Evolutionary conservation across 2,797 vertebrate species (phyloP).

Genomic region (Pelodytes ibericus): DNA sequence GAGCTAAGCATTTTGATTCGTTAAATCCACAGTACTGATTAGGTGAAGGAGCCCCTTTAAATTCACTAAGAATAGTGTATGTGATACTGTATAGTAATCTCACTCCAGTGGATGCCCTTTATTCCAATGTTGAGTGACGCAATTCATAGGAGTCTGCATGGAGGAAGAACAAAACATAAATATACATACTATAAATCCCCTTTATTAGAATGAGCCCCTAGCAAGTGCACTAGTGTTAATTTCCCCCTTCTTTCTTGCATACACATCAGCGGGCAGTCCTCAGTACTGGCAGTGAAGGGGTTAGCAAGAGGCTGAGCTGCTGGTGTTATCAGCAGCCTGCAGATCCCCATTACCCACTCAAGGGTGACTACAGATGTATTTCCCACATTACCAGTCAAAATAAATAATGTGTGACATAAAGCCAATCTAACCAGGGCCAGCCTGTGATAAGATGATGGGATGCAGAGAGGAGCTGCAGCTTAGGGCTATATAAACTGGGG

Average conservation of each 20-base stretch:
- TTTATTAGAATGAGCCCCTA: background rate
- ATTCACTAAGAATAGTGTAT: too few species aligned
- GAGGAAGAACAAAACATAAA: too few species aligned
- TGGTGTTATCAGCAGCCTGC: slow-evolving; percentile 51
- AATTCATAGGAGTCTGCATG: background rate
- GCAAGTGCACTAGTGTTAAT: too few species aligned
- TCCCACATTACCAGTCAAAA: slow-evolving; percentile 47
- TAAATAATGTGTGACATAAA: slow-evolving; percentile 51
- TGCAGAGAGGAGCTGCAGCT: slow-evolving; percentile 44
- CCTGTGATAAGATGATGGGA: slow-evolving; percentile 53
- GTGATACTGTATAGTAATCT: too few species aligned
- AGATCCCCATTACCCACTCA: slow-evolving; percentile 49
- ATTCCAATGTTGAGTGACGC: too few species aligned
- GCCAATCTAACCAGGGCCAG: slow-evolving; percentile 41
- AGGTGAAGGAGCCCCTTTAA: too few species aligned
- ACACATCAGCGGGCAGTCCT: background rate
- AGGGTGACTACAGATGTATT: slow-evolving; percentile 49
- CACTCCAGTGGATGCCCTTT: too few species aligned
- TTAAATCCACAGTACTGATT: too few species aligned
- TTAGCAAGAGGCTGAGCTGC: slow-evolving; percentile 28
- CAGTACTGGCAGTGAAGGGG: slow-evolving; percentile 30
- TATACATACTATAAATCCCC: background rate
- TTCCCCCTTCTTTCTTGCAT: slow-evolving; percentile 4
- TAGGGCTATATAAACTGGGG: slow-evolving; percentile 22
- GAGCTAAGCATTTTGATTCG: too few species aligned